These are phyloP conservation scores for Chinchilla lanigera DNA, from an alignment of 2,113 vertebrate species.

Conservation along the genomic window DNA sequence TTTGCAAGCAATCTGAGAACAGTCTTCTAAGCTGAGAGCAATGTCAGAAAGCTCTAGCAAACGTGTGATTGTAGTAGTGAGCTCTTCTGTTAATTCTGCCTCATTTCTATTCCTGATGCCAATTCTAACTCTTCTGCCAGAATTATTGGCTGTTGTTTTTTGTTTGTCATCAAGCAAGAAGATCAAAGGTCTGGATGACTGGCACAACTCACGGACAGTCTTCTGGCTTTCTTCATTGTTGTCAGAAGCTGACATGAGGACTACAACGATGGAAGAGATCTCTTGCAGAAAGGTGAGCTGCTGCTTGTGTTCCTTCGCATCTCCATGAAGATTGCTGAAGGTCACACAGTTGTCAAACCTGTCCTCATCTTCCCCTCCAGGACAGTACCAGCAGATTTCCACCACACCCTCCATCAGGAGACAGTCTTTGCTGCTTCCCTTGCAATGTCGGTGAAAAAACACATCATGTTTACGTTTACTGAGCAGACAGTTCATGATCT, in stretches of 20 bases:
- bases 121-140: constrained; percentile 72
- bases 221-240: constrained; percentile 37
- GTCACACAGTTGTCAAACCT: constrained; percentile 85
- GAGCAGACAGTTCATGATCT: constrained; percentile 86
- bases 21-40: constrained; percentile 75
- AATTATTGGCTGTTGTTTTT: background rate
- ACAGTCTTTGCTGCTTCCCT: constrained; percentile 81
- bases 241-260: constrained; percentile 80
- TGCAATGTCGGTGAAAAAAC: constrained; percentile 87
- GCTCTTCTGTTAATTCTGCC: constrained; percentile 81
- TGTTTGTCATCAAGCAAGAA: constrained; percentile 77
- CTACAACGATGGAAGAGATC: constrained; percentile 84
- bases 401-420: constrained; percentile 86
- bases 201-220: constrained; percentile 68
- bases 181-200: constrained; percentile 81
- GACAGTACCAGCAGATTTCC: constrained; percentile 88
- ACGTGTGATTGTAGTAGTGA: constrained; percentile 72
- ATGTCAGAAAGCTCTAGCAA: constrained; percentile 54
- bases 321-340: constrained; percentile 87
- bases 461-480: constrained; percentile 84
- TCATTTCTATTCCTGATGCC: constrained; percentile 84
- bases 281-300: constrained; percentile 82
- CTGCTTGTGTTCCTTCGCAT: constrained; percentile 74
- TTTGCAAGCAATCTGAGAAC: constrained; percentile 51
- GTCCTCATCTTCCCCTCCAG: constrained; percentile 82